These are phyloP conservation scores for Achlya flavicornis DNA, from an alignment of 2,888 invertebrate genomes.

Conservation along the genomic window DNA sequence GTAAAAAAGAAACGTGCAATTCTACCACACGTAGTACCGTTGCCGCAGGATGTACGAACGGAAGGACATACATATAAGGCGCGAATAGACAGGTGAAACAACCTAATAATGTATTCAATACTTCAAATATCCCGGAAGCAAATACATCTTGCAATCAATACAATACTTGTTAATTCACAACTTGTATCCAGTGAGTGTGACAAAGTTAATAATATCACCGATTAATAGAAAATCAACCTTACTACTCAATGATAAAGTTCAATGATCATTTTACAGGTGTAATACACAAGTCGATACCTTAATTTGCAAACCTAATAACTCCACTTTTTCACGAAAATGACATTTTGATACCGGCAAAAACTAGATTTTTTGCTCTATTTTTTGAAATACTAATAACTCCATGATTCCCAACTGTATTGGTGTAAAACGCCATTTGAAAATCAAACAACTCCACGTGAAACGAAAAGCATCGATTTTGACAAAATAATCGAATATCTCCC, in stretches of 20 bases:
- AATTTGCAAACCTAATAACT: too few relatives aligned
- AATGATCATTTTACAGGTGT: not conserved
- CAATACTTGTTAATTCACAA: not conserved
- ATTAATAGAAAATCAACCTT: constrained; percentile 3
- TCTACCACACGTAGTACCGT: not conserved
- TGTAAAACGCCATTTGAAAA: too few relatives aligned
- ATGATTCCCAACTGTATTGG: too few relatives aligned
- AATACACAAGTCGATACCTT: too few relatives aligned
- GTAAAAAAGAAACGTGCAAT: not conserved
- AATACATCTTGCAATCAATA: constrained; percentile 6
- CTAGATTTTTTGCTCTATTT: too few relatives aligned
- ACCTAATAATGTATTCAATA: constrained; percentile 3
- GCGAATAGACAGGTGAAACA: constrained; percentile 2
- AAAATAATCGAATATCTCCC: too few relatives aligned
- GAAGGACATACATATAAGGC: constrained; percentile 1
- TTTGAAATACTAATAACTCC: too few relatives aligned
- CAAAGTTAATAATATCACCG: not conserved
- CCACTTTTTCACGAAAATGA: too few relatives aligned
- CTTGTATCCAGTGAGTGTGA: not conserved
- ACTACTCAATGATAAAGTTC: not conserved
- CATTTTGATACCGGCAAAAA: too few relatives aligned
- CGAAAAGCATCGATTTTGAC: too few relatives aligned
- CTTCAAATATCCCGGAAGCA: not conserved
- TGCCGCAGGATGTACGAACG: not conserved
- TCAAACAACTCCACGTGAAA: too few relatives aligned